phyloP scores from a whole-genome alignment of 2,113 vertebrate species.

The Leiothrix lutea region DNA sequence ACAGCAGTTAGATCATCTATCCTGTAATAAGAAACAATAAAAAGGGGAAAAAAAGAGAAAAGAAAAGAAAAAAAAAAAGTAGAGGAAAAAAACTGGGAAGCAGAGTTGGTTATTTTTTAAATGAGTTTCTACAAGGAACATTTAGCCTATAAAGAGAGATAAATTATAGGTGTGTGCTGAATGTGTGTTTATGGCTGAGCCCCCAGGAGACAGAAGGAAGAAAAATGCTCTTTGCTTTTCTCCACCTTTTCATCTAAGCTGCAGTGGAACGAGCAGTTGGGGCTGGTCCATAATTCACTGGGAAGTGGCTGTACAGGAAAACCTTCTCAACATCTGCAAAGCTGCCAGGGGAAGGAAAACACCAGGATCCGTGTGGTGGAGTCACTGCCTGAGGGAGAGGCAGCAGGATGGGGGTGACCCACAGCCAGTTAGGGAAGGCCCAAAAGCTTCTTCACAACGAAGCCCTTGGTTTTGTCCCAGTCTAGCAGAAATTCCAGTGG shows the following conservation, averaged over 20 bases:
- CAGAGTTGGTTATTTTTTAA: neutral
- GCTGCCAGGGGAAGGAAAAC: neutral
- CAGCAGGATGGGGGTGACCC: neutral
- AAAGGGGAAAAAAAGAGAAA: neutral
- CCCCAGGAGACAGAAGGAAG: neutral
- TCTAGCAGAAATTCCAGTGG: neutral
- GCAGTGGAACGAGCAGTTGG: neutral
- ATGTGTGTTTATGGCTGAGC: neutral
- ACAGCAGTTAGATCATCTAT: neutral
- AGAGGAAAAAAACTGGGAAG: neutral
- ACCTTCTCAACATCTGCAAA: neutral
- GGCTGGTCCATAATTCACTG: neutral
- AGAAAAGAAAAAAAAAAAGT: too few species aligned
- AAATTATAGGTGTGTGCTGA: neutral
- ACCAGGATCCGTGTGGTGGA: neutral
- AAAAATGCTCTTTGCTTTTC: neutral
- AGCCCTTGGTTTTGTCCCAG: neutral
- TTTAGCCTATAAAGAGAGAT: conserved; percentile 16
- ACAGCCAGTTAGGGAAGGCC: neutral
- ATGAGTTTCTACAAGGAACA: neutral
- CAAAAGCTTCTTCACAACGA: accelerated
- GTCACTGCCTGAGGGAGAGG: neutral
- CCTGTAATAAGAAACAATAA: neutral
- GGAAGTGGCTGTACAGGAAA: neutral
- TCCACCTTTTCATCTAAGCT: neutral